These are phyloP conservation scores for Amphipoea lucens DNA, from an alignment of 2,888 invertebrate genomes.

Conservation along the genomic window DNA sequence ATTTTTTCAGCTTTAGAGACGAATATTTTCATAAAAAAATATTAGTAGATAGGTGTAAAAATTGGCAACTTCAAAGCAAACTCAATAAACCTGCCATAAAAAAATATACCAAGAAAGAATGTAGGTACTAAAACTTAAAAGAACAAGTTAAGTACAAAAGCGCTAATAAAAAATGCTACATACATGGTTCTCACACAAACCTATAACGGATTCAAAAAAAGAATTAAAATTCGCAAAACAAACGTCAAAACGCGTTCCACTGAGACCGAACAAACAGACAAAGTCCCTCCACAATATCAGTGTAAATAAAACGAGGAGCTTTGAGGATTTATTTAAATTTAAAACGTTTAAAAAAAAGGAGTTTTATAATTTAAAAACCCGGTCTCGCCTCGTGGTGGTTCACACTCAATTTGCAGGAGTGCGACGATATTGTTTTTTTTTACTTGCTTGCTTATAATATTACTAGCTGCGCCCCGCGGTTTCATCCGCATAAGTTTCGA, in stretches of 20 bases:
- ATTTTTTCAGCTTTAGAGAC: not conserved
- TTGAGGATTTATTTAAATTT: constrained; percentile 69
- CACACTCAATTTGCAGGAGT: constrained; percentile 60
- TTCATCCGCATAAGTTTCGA: no score
- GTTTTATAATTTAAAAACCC: constrained; percentile 63
- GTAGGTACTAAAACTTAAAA: not conserved
- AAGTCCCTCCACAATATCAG: constrained; percentile 59
- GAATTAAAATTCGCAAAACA: constrained; percentile 52
- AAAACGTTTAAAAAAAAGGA: constrained; percentile 1
- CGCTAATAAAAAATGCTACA: constrained; percentile 37
- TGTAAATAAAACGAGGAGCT: constrained; percentile 66
- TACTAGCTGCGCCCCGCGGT: no score
- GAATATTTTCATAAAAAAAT: not conserved
- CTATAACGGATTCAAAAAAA: constrained; percentile 36
- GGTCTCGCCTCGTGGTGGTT: constrained; percentile 46
- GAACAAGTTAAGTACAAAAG: not conserved
- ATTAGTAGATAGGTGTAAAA: not conserved
- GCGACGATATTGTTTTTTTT: not conserved
- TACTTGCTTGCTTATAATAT: not conserved
- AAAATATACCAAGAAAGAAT: constrained; percentile 1
- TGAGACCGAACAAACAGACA: constrained; percentile 60
- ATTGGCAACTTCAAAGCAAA: not conserved
- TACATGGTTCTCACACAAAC: constrained; percentile 26
- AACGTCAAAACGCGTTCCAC: constrained; percentile 54
- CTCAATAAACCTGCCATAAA: not conserved